A percentile compares a stretch with the other conserved stretches of the same genome.
Evolutionary conservation across 2,888 invertebrate species (phyloP).

Genomic region (Syrista parreyssii): DNA sequence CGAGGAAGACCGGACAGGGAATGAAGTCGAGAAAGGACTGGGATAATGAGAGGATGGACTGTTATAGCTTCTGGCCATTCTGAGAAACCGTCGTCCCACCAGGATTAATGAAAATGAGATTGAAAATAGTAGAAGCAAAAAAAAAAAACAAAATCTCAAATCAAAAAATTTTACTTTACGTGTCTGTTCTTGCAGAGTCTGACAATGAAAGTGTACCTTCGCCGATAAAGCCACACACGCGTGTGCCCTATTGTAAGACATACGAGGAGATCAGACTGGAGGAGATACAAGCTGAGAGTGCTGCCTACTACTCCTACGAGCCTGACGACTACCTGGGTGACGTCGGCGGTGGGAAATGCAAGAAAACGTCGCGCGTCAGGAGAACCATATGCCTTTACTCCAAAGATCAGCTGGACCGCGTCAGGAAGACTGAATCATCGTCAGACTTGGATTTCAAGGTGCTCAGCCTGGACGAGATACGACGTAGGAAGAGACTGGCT

Average conservation of each 20-base stretch:
- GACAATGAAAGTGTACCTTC: constrained; percentile 80
- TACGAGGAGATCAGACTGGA: constrained; percentile 78
- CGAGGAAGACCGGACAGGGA: too few relatives aligned
- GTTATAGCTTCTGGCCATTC: not conserved
- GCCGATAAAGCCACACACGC: constrained; percentile 69
- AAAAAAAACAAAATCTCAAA: constrained; percentile 13
- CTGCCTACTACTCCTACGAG: constrained; percentile 78
- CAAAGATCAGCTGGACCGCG: constrained; percentile 1
- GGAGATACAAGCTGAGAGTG: constrained; percentile 78
- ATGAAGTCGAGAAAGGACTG: not conserved
- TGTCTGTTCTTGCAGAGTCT: constrained; percentile 78
- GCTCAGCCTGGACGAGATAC: constrained; percentile 69
- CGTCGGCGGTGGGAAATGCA: constrained; percentile 8
- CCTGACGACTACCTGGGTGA: constrained; percentile 47
- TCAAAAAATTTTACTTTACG: constrained; percentile 17
- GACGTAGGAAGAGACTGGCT: constrained; percentile 38
- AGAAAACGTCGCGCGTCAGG: constrained; percentile 8
- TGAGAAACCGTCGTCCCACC: too few relatives aligned
- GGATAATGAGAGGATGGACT: not conserved
- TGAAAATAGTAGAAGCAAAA: constrained; percentile 9
- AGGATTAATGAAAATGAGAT: too few relatives aligned
- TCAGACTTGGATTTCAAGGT: constrained; percentile 65
- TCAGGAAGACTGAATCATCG: constrained; percentile 1
- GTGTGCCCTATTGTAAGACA: constrained; percentile 70
- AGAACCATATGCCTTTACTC: constrained; percentile 12